Percentiles rank a stretch among this genome's conserved stretches.
Conservation (phyloP, 2,113 vertebrate genomes). For the Hyla sarda region DNA sequence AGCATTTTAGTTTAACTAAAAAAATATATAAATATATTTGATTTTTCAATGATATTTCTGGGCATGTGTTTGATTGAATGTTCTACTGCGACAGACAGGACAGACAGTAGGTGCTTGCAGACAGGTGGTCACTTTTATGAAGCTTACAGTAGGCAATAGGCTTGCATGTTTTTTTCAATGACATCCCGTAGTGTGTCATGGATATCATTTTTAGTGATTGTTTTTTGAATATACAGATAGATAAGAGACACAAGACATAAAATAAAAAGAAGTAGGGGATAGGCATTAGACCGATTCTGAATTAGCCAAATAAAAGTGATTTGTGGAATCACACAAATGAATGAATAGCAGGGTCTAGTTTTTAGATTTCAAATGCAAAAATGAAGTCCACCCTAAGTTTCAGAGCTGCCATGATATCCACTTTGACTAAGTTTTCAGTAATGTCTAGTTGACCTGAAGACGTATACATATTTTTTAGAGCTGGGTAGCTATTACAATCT, state of each 20-base stretch:
- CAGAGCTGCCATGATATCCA: constrained; percentile 68
- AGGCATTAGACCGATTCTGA: constrained; percentile 65
- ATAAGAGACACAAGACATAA: constrained; percentile 56
- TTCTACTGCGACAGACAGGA: constrained; percentile 66
- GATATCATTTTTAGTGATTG: constrained; percentile 27
- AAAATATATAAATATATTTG: constrained; percentile 8
- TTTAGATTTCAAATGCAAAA: constrained; percentile 67
- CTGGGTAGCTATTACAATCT: too few species aligned
- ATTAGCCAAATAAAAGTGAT: constrained; percentile 70
- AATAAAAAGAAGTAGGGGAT: constrained; percentile 61
- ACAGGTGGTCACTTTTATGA: constrained; percentile 72
- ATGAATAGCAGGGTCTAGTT: constrained; percentile 98
- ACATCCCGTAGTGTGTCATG: constrained; percentile 3
- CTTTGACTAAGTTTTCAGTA: not conserved
- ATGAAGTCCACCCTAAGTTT: constrained; percentile 72
- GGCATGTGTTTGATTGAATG: constrained; percentile 65
- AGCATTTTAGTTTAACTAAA: constrained; percentile 67
- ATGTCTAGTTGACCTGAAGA: not conserved
- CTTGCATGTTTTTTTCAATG: constrained; percentile 44
- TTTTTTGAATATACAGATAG: constrained; percentile 7
- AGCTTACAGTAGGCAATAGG: constrained; percentile 68
- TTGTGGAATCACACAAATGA: constrained; percentile 72
- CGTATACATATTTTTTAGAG: not conserved
- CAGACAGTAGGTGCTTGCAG: constrained; percentile 66
- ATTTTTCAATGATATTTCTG: constrained; percentile 52